Conservation (phyloP, 2,113 vertebrate species). For the Chloebia gouldiae region DNA sequence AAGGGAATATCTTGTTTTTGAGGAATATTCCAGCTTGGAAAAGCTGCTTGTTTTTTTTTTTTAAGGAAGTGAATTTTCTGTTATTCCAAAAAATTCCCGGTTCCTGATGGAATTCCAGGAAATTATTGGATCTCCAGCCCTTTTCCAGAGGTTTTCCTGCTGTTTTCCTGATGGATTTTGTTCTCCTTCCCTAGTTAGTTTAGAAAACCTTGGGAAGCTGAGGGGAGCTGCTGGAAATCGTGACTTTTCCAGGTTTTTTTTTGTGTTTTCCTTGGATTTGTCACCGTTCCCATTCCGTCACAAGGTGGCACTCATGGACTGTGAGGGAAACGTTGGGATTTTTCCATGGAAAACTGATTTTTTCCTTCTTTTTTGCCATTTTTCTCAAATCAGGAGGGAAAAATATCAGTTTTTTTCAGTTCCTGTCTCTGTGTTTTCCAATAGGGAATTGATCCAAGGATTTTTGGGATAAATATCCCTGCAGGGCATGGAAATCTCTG, state of each 20-base stretch:
- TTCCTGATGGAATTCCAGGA: conserved; percentile 2
- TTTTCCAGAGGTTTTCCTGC: neutral
- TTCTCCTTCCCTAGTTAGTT: neutral
- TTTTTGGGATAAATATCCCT: neutral
- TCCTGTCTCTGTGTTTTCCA: neutral
- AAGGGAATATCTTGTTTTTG: neutral
- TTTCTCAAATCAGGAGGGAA: rapidly evolving
- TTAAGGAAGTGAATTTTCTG: neutral
- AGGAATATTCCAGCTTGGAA: neutral
- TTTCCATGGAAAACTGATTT: neutral
- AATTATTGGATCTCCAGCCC: neutral
- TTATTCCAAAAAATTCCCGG: rapidly evolving
- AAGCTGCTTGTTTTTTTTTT: conserved; percentile 26
- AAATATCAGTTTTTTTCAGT: rapidly evolving
- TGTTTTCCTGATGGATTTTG: neutral
- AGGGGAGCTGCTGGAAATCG: conserved; percentile 14
- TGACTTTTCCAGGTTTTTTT: neutral
- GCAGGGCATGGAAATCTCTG: neutral
- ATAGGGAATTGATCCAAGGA: neutral
- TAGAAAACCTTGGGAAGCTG: neutral
- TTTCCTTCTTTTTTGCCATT: rapidly evolving
- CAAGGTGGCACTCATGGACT: conserved; percentile 49
- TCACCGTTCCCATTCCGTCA: neutral
- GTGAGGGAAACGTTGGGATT: neutral
- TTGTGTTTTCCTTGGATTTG: neutral